Evolutionary conservation across 2,797 vertebrate genomes (phyloP), one percentile per base, ranked within the genome.

Genomic region (Scleropages formosus): DNA sequence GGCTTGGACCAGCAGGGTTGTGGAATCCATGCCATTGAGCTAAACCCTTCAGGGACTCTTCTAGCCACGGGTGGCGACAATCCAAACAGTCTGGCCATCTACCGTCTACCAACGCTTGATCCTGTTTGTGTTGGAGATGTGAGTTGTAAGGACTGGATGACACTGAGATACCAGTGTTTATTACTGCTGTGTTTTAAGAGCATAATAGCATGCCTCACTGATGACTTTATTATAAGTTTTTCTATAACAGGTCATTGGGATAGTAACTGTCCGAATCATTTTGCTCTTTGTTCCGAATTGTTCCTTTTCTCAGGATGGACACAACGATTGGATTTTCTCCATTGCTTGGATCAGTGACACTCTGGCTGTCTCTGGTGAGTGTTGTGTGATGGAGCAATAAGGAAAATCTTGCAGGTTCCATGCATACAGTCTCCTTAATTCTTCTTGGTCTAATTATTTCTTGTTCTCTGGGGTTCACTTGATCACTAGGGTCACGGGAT

Each of bases 301-400:
- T 51, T 12, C 9, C 77, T 80, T 79, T 44, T 82, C 39, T 88
- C 85, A 99, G 98, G 95, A 98, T 81, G 96, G 98, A 71, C 98
- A 99, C 85, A 98, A 98, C 82, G 98, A 99, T 86, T 99, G 97
- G 98, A 99, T 99, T 84, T 99, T 99, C 90, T 99, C 98, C 78
- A 98, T 99, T 83, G 96, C 96, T 0, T 99, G 98, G 98, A 98
- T 99, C 88, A 98, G 94, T 84, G 98, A 99, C 87, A 96, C 88
- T 77, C 96, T 99, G 96, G 98, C 95, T 13, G 97, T 99, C 77
- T 98, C 98, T 81, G 97, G 98, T 99, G 90, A 91, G 78, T 78
- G 84, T 22, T 53, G 46, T 51, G 58, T 22, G 61, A 59, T 64
- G 49, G 20, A 8, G 13, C 59, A 70, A 18, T 27, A 1, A 39